These are phyloP conservation scores for Pogonus chalceus DNA, from an alignment of 1,140 invertebrate genomes.

Conservation along the genomic window DNA sequence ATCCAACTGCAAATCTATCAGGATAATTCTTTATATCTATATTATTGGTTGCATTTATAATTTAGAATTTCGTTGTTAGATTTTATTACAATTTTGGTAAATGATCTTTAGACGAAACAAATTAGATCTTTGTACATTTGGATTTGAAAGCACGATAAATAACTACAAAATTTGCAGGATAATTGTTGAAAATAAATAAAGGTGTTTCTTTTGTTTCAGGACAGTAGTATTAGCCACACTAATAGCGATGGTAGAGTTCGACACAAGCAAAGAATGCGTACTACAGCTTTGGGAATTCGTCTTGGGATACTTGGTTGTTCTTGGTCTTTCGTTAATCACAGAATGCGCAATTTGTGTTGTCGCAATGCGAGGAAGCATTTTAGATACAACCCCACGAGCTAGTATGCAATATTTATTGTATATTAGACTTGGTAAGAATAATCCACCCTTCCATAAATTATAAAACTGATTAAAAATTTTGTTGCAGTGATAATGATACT, in stretches of 20 bases:
- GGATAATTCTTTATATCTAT: too few species aligned
- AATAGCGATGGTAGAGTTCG: conserved; percentile 50
- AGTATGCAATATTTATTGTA: conserved; percentile 79
- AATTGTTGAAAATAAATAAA: too few species aligned
- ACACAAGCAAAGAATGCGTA: conserved; percentile 46
- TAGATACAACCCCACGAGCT: conserved; percentile 60
- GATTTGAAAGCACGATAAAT: too few species aligned
- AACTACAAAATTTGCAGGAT: too few species aligned
- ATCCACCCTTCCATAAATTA: conserved; percentile 5
- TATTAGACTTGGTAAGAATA: conserved; percentile 65
- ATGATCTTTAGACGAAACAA: too few species aligned
- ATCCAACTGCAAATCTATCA: too few species aligned
- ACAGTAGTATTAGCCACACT: conserved; percentile 44
- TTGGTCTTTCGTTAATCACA: conserved; percentile 51
- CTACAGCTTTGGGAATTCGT: conserved; percentile 57
- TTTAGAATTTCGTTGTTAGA: too few species aligned
- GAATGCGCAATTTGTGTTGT: conserved; percentile 66
- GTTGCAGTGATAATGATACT: conserved; percentile 60
- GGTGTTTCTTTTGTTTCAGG: conserved; percentile 46
- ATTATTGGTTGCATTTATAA: too few species aligned
- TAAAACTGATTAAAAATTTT: too few species aligned
- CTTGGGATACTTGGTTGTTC: conserved; percentile 59
- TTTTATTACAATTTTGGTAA: too few species aligned
- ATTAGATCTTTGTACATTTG: too few species aligned
- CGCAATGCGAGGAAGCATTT: conserved; percentile 72